Conservation (phyloP, 2,113 vertebrate genomes). For the Siniperca chuatsi region DNA sequence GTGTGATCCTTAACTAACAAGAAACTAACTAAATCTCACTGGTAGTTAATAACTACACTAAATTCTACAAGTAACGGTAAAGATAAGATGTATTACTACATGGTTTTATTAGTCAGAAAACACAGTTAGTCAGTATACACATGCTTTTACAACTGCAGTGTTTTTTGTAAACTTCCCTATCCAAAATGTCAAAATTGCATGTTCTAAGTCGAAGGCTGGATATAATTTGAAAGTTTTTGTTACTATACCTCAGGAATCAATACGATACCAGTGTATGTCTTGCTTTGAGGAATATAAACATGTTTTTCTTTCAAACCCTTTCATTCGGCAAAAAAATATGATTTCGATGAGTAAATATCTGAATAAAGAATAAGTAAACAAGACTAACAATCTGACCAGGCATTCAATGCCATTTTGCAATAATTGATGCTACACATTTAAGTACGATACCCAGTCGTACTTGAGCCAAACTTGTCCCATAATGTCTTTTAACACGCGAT, state of each 20-base stretch:
- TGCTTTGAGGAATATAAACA: background rate
- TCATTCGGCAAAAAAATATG: background rate
- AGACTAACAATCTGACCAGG: background rate
- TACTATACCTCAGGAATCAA: background rate
- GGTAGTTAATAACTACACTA: background rate
- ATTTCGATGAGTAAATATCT: background rate
- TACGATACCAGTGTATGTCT: background rate
- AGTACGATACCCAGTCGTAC: background rate
- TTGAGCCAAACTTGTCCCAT: background rate
- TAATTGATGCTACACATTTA: background rate
- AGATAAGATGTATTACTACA: background rate
- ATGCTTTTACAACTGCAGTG: background rate
- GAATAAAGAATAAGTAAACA: background rate
- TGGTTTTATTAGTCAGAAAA: background rate
- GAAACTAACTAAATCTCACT: background rate
- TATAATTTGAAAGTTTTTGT: background rate
- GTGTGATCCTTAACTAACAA: constrained; percentile 19
- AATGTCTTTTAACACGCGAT: background rate
- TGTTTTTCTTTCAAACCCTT: background rate
- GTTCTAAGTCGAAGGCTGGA: background rate
- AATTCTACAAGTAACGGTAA: background rate
- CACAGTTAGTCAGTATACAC: background rate
- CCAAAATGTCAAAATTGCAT: background rate
- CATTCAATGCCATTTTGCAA: background rate
- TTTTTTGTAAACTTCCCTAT: background rate